Percentiles rank a stretch among this genome's conserved stretches.
Conservation (phyloP, 2,113 vertebrate genomes). For the Accipiter cooperii region DNA sequence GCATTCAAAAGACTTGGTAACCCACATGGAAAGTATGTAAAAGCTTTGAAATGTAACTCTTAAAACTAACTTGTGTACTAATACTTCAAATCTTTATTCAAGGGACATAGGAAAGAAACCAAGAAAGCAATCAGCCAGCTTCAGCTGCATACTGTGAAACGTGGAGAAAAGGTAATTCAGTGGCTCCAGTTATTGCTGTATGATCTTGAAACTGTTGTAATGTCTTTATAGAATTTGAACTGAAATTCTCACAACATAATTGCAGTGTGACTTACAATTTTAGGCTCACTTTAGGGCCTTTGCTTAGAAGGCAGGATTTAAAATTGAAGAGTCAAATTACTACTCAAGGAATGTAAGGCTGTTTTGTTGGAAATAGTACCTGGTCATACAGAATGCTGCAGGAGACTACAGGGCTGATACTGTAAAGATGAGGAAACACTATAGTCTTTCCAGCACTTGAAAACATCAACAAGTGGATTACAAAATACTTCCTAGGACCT, state of each 20-base stretch:
- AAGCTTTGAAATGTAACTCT: not conserved
- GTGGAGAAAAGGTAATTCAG: constrained; percentile 75
- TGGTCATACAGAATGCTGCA: not conserved
- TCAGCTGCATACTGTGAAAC: constrained; percentile 75
- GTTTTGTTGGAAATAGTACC: not conserved
- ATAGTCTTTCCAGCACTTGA: not conserved
- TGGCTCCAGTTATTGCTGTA: not conserved
- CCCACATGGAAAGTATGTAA: not conserved
- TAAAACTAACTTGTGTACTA: not conserved
- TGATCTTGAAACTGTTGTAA: not conserved
- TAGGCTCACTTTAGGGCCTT: not conserved
- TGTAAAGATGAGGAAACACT: not conserved
- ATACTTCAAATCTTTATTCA: constrained; percentile 20
- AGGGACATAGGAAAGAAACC: constrained; percentile 78
- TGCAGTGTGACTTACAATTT: not conserved
- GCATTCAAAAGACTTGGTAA: not conserved
- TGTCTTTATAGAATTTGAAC: not conserved
- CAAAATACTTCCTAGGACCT: not conserved
- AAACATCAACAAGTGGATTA: constrained; percentile 21
- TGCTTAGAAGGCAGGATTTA: not conserved
- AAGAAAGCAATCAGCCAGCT: constrained; percentile 78
- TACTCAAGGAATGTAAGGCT: not conserved
- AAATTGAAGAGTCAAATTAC: not conserved
- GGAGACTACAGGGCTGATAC: not conserved
- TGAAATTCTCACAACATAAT: not conserved